Conservation (phyloP, 2,888 invertebrate species). For the Capitulum mitella region DNA sequence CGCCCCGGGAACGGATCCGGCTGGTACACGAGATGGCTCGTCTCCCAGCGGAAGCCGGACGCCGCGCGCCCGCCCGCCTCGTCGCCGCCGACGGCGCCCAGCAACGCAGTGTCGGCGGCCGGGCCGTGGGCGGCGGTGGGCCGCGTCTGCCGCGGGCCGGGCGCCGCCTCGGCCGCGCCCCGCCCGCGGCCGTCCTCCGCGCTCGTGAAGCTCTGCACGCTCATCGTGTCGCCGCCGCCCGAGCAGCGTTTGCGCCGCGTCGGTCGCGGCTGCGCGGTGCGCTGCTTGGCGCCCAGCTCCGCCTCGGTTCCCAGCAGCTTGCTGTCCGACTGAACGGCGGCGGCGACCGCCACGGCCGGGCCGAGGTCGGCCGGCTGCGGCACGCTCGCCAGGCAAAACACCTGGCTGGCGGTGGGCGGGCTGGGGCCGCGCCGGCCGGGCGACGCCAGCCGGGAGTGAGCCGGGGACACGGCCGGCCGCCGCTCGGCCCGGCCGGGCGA, state of each 20-base stretch:
- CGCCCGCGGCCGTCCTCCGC: neutral
- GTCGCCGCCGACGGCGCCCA: neutral
- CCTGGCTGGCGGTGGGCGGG: neutral
- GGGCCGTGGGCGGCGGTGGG: neutral
- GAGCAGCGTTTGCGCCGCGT: neutral
- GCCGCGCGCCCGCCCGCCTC: neutral
- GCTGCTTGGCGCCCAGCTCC: neutral
- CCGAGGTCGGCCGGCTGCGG: neutral
- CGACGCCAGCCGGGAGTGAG: neutral
- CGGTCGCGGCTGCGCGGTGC: neutral
- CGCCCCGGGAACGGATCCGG: neutral
- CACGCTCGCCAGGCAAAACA: neutral
- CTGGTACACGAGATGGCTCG: neutral
- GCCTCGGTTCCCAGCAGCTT: neutral
- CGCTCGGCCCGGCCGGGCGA: neutral
- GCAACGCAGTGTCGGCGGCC: neutral
- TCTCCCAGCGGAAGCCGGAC: neutral
- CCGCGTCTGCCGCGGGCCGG: neutral
- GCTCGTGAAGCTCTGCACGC: slow-evolving; percentile 18
- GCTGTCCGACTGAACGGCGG: neutral
- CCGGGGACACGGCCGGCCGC: neutral
- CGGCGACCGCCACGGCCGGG: neutral
- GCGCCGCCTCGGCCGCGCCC: neutral
- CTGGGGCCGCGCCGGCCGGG: neutral
- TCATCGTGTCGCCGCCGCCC: neutral